These are phyloP conservation scores for Archocentrus centrarchus DNA, from an alignment of 2,113 vertebrate species.

Conservation along the genomic window DNA sequence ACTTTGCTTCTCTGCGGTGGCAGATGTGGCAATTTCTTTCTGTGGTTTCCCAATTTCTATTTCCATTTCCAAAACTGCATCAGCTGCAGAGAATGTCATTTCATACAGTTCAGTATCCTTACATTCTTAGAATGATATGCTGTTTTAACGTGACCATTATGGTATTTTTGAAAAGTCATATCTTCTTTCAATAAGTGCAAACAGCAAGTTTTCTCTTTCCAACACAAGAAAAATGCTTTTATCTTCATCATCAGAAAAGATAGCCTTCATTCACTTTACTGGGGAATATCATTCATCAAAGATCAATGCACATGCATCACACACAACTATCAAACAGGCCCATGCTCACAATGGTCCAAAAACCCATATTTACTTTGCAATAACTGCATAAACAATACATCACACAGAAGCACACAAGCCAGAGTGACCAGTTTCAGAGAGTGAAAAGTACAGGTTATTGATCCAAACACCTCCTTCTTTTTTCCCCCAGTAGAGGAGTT, in stretches of 20 bases:
- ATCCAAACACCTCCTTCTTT: neutral
- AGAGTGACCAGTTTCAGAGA: neutral
- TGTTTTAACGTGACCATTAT: neutral
- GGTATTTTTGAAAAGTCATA: neutral
- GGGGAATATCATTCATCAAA: neutral
- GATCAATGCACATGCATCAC: neutral
- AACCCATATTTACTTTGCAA: neutral
- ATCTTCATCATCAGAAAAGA: neutral
- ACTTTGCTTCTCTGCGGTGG: neutral
- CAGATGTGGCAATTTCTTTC: neutral
- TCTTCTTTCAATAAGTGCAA: neutral
- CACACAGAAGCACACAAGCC: neutral
- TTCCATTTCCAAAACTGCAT: neutral
- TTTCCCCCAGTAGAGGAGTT: neutral
- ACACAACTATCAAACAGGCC: neutral
- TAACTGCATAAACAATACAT: neutral
- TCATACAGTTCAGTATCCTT: neutral
- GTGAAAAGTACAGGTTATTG: neutral
- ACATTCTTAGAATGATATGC: neutral
- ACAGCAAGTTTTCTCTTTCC: neutral
- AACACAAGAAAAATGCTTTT: neutral
- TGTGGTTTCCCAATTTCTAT: neutral
- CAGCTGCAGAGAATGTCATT: neutral
- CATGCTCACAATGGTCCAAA: neutral
- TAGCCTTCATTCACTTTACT: neutral